These are phyloP conservation scores for Branchinecta lindahli DNA, from an alignment of 1,140 invertebrate species.

Conservation along the genomic window DNA sequence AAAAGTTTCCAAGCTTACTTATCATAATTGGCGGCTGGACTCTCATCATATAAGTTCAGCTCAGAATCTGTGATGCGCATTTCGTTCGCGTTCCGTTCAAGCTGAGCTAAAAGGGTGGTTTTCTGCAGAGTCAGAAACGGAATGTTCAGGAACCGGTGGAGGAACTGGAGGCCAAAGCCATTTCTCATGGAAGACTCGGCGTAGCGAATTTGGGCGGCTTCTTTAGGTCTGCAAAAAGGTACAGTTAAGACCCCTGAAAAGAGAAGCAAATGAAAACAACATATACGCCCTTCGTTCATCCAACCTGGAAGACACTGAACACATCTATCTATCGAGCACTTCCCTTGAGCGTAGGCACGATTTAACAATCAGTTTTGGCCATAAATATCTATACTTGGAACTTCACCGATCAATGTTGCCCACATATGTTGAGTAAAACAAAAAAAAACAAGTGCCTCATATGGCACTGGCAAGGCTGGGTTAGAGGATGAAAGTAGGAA, in stretches of 20 bases:
- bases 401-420: too few relatives aligned
- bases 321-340: too few relatives aligned
- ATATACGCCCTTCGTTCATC: slow-evolving; percentile 17
- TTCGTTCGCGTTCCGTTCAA: slow-evolving; percentile 74
- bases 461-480: too few relatives aligned
- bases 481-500: too few relatives aligned
- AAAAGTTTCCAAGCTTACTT: slow-evolving; percentile 32
- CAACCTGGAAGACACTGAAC: slow-evolving; percentile 7
- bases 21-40: slow-evolving; percentile 80
- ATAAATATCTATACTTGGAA: too few relatives aligned
- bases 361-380: too few relatives aligned
- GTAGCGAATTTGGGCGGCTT: slow-evolving; percentile 56
- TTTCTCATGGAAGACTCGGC: slow-evolving; percentile 91
- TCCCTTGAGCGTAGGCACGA: too few relatives aligned
- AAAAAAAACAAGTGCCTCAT: too few relatives aligned
- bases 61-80: slow-evolving; percentile 65
- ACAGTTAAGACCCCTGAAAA: neutral
- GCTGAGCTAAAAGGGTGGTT: slow-evolving; percentile 66
- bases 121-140: slow-evolving; percentile 84
- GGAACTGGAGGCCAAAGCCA: slow-evolving; percentile 79
- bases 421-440: too few relatives aligned
- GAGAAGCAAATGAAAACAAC: slow-evolving; percentile 22
- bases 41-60: slow-evolving; percentile 61
- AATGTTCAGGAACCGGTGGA: slow-evolving; percentile 93
- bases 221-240: slow-evolving; percentile 30